These are phyloP conservation scores for Recurvirostra avosetta DNA, from an alignment of 2,113 vertebrate species.

Conservation along the genomic window DNA sequence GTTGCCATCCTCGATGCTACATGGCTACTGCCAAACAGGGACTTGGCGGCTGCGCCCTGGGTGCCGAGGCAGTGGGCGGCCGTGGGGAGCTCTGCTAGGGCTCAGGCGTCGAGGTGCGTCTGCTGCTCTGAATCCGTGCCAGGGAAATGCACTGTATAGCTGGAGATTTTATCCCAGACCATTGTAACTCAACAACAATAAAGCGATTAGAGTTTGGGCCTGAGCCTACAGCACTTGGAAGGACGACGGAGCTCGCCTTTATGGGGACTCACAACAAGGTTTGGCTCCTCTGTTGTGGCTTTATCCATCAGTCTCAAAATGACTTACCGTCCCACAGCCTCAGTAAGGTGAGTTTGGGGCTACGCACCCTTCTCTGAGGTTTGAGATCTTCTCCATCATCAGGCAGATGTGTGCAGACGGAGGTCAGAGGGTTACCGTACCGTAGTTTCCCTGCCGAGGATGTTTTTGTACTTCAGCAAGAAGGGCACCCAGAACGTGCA, in stretches of 20 bases:
- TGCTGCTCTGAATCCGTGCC: background rate
- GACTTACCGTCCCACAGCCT: background rate
- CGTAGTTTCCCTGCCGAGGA: background rate
- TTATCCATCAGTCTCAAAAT: background rate
- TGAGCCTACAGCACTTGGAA: background rate
- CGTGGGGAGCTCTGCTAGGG: background rate
- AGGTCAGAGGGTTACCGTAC: background rate
- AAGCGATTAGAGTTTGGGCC: background rate
- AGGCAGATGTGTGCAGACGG: background rate
- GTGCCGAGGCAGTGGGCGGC: background rate
- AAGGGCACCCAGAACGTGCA: background rate
- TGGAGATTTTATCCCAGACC: background rate
- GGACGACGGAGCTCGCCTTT: background rate
- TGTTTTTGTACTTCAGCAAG: background rate
- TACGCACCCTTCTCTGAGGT: background rate
- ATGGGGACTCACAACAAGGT: background rate
- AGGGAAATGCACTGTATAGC: background rate
- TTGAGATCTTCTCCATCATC: background rate
- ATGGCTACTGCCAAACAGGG: background rate
- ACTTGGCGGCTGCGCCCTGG: background rate
- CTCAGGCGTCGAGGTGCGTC: accelerated
- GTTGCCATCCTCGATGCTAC: accelerated
- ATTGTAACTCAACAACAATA: background rate
- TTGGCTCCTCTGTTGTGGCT: background rate
- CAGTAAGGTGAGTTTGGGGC: accelerated